phyloP scores from a whole-genome alignment of 1,140 invertebrate species.

The Eciton burchellii region DNA sequence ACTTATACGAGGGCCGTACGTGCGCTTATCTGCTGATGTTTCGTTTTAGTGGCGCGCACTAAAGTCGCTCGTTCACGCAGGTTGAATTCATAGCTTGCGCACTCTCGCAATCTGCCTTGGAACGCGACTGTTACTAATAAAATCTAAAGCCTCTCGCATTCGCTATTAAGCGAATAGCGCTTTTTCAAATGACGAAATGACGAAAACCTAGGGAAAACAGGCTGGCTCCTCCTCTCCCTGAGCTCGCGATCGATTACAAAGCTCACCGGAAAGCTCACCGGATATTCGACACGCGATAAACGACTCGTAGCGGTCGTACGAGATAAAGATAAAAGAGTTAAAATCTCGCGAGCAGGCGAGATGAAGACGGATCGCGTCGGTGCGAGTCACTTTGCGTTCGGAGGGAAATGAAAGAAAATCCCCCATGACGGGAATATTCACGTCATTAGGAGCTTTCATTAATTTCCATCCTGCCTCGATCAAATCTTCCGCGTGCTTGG shows the following conservation, averaged over 20 bases:
- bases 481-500: background rate
- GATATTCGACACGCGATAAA: conserved; percentile 47
- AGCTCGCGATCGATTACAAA: conserved; percentile 23
- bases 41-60: conserved; percentile 38
- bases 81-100: conserved; percentile 34
- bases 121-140: conserved; percentile 25
- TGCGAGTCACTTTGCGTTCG: conserved; percentile 12
- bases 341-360: background rate
- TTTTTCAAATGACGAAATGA: conserved; percentile 20
- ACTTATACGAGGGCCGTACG: conserved; percentile 40
- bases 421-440: no score
- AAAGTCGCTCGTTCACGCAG: conserved; percentile 36
- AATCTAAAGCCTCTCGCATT: conserved; percentile 6
- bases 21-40: conserved; percentile 46
- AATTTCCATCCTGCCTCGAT: background rate
- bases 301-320: conserved; percentile 5
- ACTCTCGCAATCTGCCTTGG: conserved; percentile 36
- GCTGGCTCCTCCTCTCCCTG: background rate
- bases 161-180: conserved; percentile 30
- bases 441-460: conserved; percentile 9
- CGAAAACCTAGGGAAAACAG: background rate
- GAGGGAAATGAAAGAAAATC: background rate
- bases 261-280: conserved; percentile 29
- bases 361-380: conserved; percentile 30
- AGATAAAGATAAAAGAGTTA: conserved; percentile 37